A percentile compares a stretch with the other conserved stretches of the same genome.
Conservation (phyloP, 2,797 vertebrate species). For the Rhabdophis nuchalis region DNA sequence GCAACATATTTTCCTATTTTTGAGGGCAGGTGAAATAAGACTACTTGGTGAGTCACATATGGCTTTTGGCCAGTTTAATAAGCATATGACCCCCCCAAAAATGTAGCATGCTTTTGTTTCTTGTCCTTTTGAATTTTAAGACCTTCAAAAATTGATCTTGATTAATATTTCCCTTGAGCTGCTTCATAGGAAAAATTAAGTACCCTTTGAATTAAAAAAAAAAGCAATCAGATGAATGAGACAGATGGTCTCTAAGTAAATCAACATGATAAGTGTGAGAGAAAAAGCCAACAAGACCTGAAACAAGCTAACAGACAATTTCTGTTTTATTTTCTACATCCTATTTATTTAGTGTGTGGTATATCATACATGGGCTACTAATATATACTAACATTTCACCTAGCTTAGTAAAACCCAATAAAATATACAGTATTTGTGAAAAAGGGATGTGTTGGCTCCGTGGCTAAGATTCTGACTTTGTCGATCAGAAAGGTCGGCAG, state of each 20-base stretch:
- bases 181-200: neutral
- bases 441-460: no score
- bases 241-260: neutral
- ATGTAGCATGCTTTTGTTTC: neutral
- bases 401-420: neutral
- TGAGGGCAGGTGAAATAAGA: neutral
- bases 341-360: neutral
- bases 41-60: neutral
- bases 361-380: neutral
- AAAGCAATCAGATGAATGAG: neutral
- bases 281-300: neutral
- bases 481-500: no score
- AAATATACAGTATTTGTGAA: no score
- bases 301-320: neutral
- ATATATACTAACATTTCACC: neutral
- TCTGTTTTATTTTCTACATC: neutral
- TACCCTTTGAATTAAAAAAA: neutral
- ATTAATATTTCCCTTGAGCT: neutral
- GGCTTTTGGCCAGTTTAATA: neutral
- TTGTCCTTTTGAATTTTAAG: neutral
- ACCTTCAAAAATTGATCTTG: neutral
- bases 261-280: neutral
- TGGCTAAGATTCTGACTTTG: no score
- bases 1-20: neutral
- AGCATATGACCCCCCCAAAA: no score